These are phyloP conservation scores for Deilephila porcellus DNA, from an alignment of 2,888 invertebrate species.

Conservation along the genomic window DNA sequence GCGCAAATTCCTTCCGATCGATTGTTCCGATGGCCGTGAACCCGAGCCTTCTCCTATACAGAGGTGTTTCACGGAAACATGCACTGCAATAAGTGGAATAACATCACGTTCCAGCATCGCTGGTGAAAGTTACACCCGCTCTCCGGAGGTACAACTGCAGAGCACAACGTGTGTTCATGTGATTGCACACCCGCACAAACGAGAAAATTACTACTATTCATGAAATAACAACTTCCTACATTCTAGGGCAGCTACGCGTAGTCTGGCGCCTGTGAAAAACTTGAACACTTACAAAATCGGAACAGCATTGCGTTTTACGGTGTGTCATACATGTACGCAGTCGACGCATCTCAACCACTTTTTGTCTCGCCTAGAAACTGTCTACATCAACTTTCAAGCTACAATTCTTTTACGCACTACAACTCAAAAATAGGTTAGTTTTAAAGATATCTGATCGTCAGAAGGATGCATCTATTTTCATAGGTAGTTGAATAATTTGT, in stretches of 20 bases:
- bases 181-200: conserved; percentile 41
- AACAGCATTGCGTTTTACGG: conserved; percentile 74
- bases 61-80: conserved; percentile 57
- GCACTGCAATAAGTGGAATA: conserved; percentile 53
- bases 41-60: conserved; percentile 59
- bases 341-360: conserved; percentile 59
- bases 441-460: conserved; percentile 29
- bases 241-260: conserved; percentile 47
- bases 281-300: conserved; percentile 57
- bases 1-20: conserved; percentile 67
- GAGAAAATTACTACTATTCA: conserved; percentile 63
- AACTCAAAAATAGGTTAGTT: conserved; percentile 40
- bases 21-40: conserved; percentile 79
- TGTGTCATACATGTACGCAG: conserved; percentile 58
- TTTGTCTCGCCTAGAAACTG: conserved; percentile 55
- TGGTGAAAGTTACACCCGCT: conserved; percentile 33
- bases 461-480: not conserved
- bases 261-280: conserved; percentile 72
- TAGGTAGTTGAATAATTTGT: not conserved
- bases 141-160: conserved; percentile 20
- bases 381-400: conserved; percentile 58
- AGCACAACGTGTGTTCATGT: conserved; percentile 32
- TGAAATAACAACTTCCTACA: conserved; percentile 67
- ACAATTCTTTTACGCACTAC: conserved; percentile 31
- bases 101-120: conserved; percentile 48